These are phyloP conservation scores for Liopterus haemorrhoidalis DNA, from an alignment of 2,888 invertebrate species.

Conservation along the genomic window DNA sequence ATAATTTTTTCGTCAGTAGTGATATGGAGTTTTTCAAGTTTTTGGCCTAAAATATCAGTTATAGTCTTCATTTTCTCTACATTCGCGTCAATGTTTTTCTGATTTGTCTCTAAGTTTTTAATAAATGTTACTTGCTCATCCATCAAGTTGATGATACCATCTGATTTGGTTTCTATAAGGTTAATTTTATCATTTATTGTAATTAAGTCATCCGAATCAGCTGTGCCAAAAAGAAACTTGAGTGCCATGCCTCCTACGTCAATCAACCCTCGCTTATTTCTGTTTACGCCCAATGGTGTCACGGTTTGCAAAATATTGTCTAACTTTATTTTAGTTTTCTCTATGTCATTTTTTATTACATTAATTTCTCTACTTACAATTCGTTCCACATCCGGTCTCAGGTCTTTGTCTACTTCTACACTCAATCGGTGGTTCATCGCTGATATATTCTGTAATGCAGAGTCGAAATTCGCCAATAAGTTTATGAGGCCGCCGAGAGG, in stretches of 20 bases:
- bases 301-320: constrained; percentile 10
- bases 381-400: too few relatives aligned
- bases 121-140: constrained; percentile 13
- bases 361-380: constrained; percentile 16
- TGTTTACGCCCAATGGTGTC: constrained; percentile 3
- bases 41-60: too few relatives aligned
- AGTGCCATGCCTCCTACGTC: constrained; percentile 9
- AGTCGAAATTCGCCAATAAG: too few relatives aligned
- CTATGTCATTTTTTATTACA: constrained; percentile 8
- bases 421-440: too few relatives aligned
- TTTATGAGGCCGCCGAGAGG: too few relatives aligned
- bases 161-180: neutral
- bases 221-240: constrained; percentile 16
- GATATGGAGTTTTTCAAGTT: too few relatives aligned
- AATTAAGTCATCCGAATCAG: constrained; percentile 8
- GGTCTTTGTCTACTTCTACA: too few relatives aligned
- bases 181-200: constrained; percentile 14
- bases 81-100: constrained; percentile 3
- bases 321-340: constrained; percentile 11
- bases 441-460: too few relatives aligned
- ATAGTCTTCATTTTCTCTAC: neutral
- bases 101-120: neutral
- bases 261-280: constrained; percentile 10
- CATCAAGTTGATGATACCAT: constrained; percentile 9
- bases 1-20: too few relatives aligned